Evolutionary conservation across 2,888 invertebrate genomes (phyloP).

Genomic region (Agonum fuliginosum): DNA sequence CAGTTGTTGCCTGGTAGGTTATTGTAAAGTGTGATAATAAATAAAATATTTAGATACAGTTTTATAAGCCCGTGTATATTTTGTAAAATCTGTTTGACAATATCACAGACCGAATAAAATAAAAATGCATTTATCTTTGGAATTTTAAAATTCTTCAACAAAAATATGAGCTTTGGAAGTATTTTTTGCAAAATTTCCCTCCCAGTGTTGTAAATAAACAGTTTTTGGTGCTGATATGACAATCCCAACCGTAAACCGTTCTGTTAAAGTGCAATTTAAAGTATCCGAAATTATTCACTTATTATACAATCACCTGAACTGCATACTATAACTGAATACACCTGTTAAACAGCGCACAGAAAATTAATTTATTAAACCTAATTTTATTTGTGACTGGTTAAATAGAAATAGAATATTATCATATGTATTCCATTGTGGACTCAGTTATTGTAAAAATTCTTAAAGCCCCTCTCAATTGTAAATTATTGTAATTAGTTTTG

Average conservation of each 20-base stretch:
- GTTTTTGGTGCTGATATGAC: constrained; percentile 56
- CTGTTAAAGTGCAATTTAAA: constrained; percentile 50
- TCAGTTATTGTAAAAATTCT: constrained; percentile 47
- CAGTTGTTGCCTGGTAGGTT: constrained; percentile 29
- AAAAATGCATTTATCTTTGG: constrained; percentile 42
- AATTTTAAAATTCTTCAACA: constrained; percentile 15
- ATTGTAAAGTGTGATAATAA: constrained; percentile 53
- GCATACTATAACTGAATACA: constrained; percentile 47
- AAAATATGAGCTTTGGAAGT: neutral
- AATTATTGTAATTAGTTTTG: neutral
- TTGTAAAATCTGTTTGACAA: constrained; percentile 56
- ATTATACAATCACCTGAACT: constrained; percentile 33
- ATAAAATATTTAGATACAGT: constrained; percentile 56
- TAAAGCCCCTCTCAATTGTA: constrained; percentile 11
- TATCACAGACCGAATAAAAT: constrained; percentile 46
- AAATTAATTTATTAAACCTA: constrained; percentile 57
- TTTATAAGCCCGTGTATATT: constrained; percentile 56
- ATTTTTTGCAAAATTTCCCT: neutral
- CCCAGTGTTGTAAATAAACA: constrained; percentile 38
- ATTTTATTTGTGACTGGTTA: constrained; percentile 57
- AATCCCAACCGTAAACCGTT: constrained; percentile 41
- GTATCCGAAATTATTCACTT: constrained; percentile 45
- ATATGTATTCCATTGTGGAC: constrained; percentile 53
- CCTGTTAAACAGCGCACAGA: constrained; percentile 56
- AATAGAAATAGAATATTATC: constrained; percentile 38